Evolutionary conservation across 2,113 vertebrate species (phyloP).

Genomic region (Mastomys natalensis): DNA sequence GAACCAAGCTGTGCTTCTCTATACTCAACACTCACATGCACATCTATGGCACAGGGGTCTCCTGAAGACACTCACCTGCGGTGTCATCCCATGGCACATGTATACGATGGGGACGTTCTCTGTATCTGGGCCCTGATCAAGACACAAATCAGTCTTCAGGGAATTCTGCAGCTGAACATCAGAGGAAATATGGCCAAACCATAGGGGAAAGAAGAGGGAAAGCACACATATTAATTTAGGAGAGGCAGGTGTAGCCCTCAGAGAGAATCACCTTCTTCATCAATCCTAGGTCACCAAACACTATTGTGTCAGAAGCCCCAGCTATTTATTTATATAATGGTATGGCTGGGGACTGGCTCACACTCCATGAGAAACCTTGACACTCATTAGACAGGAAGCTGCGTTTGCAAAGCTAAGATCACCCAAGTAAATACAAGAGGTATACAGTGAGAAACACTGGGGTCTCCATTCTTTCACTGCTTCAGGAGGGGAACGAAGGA

Average conservation of each 20-base stretch:
- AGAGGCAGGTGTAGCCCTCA: slow-evolving; percentile 8
- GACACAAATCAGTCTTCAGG: slow-evolving; percentile 96
- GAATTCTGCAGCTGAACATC: slow-evolving; percentile 95
- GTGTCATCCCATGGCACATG: slow-evolving; percentile 98
- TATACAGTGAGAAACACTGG: not conserved
- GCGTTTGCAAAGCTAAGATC: not conserved
- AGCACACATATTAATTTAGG: slow-evolving; percentile 45
- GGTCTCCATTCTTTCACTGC: not conserved
- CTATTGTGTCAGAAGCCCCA: not conserved
- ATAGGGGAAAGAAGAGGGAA: slow-evolving; percentile 65
- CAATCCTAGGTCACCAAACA: not conserved
- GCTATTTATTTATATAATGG: not conserved
- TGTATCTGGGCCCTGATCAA: slow-evolving; percentile 97
- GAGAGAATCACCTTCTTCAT: not conserved
- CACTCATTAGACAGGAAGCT: not conserved
- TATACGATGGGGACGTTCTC: slow-evolving; percentile 98
- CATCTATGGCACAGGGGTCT: not conserved
- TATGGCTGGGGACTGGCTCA: not conserved
- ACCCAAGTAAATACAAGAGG: not conserved
- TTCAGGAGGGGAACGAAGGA: not conserved
- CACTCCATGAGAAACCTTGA: not conserved
- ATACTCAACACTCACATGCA: not conserved
- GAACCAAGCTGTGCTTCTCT: not conserved
- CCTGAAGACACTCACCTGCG: slow-evolving; percentile 92
- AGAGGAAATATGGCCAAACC: slow-evolving; percentile 20